Evolutionary conservation across 2,888 invertebrate species (phyloP).

Genomic region (Caradrina clavipalpis): DNA sequence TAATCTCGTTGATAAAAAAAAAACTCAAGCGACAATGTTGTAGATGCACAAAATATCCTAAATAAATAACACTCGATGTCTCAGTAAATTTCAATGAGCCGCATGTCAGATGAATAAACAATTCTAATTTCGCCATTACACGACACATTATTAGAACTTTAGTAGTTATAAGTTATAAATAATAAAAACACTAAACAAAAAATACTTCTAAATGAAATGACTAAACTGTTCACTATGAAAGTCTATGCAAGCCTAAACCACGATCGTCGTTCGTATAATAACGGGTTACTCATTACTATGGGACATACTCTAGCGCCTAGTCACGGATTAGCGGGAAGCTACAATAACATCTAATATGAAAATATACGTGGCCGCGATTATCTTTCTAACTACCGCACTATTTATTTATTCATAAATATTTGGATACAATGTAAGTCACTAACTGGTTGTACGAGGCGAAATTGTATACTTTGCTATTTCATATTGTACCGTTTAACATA

Average conservation of each 20-base stretch:
- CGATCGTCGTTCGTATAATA: constrained; percentile 1
- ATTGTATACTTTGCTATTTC: constrained; percentile 12
- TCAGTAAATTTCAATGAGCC: constrained; percentile 20
- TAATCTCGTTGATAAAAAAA: background rate
- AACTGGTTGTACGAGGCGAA: constrained; percentile 25
- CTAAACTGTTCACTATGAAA: constrained; percentile 54
- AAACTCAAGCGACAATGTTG: constrained; percentile 5
- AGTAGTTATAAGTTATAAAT: constrained; percentile 44
- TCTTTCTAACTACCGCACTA: constrained; percentile 29
- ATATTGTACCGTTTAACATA: constrained; percentile 25
- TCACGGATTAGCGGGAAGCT: constrained; percentile 47
- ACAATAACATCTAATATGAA: constrained; percentile 39
- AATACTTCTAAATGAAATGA: constrained; percentile 62
- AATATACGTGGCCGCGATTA: constrained; percentile 43
- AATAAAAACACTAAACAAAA: constrained; percentile 49
- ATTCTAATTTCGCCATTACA: constrained; percentile 37
- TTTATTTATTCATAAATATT: constrained; percentile 34
- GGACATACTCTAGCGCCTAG: constrained; percentile 39
- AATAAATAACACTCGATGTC: constrained; percentile 9
- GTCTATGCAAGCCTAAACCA: constrained; percentile 27
- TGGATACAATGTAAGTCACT: constrained; percentile 53
- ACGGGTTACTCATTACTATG: constrained; percentile 12
- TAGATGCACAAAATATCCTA: constrained; percentile 11
- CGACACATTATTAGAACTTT: constrained; percentile 27
- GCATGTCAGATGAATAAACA: constrained; percentile 7